Base-by-base conservation (phyloP, 2,113 vertebrate species). In the Cyphomyrus discorhynchus region DNA sequence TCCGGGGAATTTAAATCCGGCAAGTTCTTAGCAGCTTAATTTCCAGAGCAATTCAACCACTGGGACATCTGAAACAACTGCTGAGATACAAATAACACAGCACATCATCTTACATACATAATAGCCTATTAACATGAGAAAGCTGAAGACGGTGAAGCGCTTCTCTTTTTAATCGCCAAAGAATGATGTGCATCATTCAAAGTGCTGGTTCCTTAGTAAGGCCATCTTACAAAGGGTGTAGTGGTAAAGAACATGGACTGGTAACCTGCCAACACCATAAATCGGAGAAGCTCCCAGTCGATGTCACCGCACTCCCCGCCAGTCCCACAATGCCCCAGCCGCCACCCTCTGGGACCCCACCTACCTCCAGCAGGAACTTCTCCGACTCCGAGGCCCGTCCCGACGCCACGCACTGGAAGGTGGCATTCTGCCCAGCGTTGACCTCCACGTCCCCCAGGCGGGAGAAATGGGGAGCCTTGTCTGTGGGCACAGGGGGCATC, bases 401-500 rank as follows among this genome's bases (percentile, higher is more conserved):
- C 0, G 97, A 95, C 0, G 98, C 98, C 93, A 98, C 97, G 2
- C 98, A 99, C 93, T 98, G 98, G 94, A 99, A 99, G 8, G 97
- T 97, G 89, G 98, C 98, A 0, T 99, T 99, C 93, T 99, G 98
- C 86, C 97, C 98, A 0, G 98, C 98, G 0, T 99, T 99, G 92
- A 99, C 97, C 94, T 99, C 98, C 94, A 99, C 98, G 0, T 99
- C 98, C 0, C 97, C 98, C 88, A 99, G 96, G 89, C 98, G 96
- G 88, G 97, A 98, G 94, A 99, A 99, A 92, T 99, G 98, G 0
- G 98, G 98, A 0, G 98, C 97, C 95, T 99, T 99, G 2, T 98
- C 98, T 99, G 93, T 91, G 92, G 62, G 88, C 77, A 88, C 90
- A 21, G 42, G 42, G 0, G 3, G 39, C 17, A 88, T 92, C 92